Conservation (phyloP, 2,113 vertebrate genomes). For the Regulus satrapa region DNA sequence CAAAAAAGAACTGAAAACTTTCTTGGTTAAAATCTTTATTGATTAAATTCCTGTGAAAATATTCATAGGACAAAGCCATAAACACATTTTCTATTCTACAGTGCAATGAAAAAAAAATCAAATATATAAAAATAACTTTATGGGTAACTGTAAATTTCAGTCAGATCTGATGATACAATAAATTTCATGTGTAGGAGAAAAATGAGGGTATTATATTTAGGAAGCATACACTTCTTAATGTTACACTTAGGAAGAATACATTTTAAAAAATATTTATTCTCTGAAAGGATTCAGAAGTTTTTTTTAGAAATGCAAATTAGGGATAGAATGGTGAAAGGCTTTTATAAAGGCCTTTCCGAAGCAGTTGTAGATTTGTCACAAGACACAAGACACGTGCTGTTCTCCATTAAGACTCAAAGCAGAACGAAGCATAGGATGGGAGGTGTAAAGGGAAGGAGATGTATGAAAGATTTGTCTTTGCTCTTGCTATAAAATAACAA, state of each 20-base stretch:
- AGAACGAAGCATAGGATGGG: slow-evolving; percentile 7
- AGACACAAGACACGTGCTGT: not conserved
- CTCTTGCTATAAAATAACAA: slow-evolving; percentile 7
- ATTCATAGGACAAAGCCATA: slow-evolving; percentile 30
- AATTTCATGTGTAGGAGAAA: slow-evolving; percentile 14
- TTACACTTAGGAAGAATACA: slow-evolving; percentile 2
- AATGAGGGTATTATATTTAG: slow-evolving; percentile 29
- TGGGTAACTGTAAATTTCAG: slow-evolving; percentile 44
- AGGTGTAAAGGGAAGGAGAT: not conserved
- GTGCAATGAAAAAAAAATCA: not conserved
- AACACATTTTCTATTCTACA: slow-evolving; percentile 3
- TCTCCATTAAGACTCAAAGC: not conserved
- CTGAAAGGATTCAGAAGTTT: slow-evolving; percentile 14
- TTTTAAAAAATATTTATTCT: slow-evolving; percentile 30
- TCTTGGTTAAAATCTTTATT: slow-evolving; percentile 32
- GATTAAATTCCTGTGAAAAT: slow-evolving; percentile 27
- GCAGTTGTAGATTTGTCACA: not conserved
- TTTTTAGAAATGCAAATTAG: slow-evolving; percentile 45
- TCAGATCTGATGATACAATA: slow-evolving; percentile 2
- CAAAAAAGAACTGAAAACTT: slow-evolving; percentile 34
- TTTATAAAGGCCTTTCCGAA: not conserved
- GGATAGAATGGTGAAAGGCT: not conserved
- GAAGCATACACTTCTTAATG: not conserved
- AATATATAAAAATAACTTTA: slow-evolving; percentile 35
- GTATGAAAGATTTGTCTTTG: not conserved